Evolutionary conservation across 23 tunicate species (phyloP), one percentile per base, ranked within the genome.

Genomic region (Styela clava): DNA sequence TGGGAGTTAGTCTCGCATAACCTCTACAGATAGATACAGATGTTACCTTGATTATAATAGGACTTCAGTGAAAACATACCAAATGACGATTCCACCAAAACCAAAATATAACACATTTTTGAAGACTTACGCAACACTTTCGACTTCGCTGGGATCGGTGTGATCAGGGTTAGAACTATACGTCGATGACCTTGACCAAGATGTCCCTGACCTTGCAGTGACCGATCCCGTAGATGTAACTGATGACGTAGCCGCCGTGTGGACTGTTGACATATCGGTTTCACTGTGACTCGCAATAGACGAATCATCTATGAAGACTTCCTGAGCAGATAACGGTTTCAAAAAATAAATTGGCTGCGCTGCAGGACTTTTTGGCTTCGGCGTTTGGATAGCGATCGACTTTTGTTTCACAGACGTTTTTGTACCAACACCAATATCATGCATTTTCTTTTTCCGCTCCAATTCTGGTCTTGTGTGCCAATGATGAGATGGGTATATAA

Each of bases 231-330:
- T 29, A 18, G 81, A 76, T 16, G 33, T 27, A 16, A 67, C 30
- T 0, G 71, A 67, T 1, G 71, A 67, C 23, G 31, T 24, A 16
- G 22, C 2, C 24, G 71, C 71, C 16, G 64, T 23, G 24, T 32
- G 77, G 24, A 21, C 24, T 18, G 35, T 27, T 12, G 81, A 35
- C 27, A 76, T 25, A 29, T 52, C 64, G 0, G 81, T 52, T 29
- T 76, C 81, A 29, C 81, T 76, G 33, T n/a, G 81, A 76, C 81
- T 76, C 27, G 52, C 65, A 24, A 76, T 37, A 1, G 85, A 56
- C 3, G 24, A 34, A 72, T 76, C 86, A 33, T 89, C 95, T 56
- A 89, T 89, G 62, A 85, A 89, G 24, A 89, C 89, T 35, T 85
- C 95, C 1, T 73, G 88, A 31, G 73, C 34, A 3, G 95, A 89